Evolutionary conservation across 2,113 vertebrate species (phyloP).

Genomic region (Sturnus vulgaris): DNA sequence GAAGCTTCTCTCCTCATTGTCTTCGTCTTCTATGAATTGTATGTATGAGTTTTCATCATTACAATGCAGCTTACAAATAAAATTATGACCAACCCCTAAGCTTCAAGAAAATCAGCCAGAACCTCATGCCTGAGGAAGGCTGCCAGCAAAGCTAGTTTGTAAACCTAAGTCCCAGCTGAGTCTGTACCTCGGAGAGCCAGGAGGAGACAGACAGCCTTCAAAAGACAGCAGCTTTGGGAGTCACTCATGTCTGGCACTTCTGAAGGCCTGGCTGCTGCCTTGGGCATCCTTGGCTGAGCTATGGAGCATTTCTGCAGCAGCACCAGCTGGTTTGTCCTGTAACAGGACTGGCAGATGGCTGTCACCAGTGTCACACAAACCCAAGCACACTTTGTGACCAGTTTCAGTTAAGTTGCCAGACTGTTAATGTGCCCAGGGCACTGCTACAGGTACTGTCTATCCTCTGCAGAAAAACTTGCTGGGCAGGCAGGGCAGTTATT

Average conservation of each 20-base stretch:
- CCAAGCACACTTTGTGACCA: not conserved
- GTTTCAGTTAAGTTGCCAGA: not conserved
- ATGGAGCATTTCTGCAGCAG: not conserved
- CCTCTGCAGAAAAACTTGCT: not conserved
- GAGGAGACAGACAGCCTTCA: not conserved
- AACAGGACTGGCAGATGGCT: not conserved
- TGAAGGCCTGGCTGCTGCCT: not conserved
- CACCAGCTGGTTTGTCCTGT: not conserved
- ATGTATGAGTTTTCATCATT: not conserved
- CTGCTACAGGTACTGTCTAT: not conserved
- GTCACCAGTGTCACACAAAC: not conserved
- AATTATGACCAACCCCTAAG: not conserved
- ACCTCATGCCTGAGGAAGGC: not conserved
- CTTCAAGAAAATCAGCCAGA: not conserved
- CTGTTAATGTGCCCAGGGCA: not conserved
- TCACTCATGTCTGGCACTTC: not conserved
- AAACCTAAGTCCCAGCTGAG: not conserved
- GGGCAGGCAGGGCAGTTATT: not conserved
- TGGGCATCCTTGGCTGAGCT: not conserved
- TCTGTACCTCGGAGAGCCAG: not conserved
- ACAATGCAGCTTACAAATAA: not conserved
- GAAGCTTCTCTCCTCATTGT: not conserved
- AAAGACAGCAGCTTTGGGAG: accelerated
- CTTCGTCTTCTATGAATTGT: not conserved
- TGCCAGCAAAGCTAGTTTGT: not conserved